Evolutionary conservation across 2,113 vertebrate genomes (phyloP).

Genomic region (Pantherophis guttatus): DNA sequence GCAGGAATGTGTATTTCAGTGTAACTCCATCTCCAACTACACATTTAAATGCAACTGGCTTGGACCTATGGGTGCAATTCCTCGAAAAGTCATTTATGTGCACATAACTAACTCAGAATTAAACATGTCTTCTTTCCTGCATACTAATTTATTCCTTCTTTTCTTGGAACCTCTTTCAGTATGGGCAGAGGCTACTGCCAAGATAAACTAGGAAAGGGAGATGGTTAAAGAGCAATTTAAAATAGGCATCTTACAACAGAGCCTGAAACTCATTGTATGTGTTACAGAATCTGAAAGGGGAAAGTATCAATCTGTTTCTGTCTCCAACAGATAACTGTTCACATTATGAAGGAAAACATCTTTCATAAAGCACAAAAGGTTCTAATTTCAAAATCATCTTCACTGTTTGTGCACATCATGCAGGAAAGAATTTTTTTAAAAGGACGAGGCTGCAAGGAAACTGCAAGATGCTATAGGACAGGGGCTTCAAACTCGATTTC

Average conservation of each 20-base stretch:
- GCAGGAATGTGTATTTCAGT: neutral
- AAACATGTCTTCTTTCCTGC: neutral
- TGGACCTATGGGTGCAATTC: neutral
- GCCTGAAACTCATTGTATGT: constrained; percentile 26
- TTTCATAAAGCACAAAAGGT: constrained; percentile 1
- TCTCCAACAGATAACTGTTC: constrained; percentile 27
- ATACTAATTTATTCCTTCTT: constrained; percentile 15
- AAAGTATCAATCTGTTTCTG: constrained; percentile 30
- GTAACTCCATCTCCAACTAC: neutral
- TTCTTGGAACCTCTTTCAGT: constrained; percentile 18
- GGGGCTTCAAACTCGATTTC: neutral
- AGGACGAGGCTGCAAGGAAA: constrained; percentile 11
- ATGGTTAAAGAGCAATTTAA: constrained; percentile 51
- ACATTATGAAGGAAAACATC: constrained; percentile 18
- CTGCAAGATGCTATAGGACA: constrained; percentile 16
- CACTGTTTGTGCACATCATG: constrained; percentile 21
- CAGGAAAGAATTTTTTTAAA: constrained; percentile 18
- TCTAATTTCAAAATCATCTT: constrained; percentile 39
- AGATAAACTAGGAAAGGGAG: constrained; percentile 15
- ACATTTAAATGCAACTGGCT: neutral
- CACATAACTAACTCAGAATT: neutral
- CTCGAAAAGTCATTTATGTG: neutral
- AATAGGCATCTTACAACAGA: constrained; percentile 43
- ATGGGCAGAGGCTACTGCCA: neutral
- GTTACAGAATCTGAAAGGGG: constrained; percentile 26